Conservation (phyloP, 2,888 invertebrate genomes). For the Lycia hirtaria region DNA sequence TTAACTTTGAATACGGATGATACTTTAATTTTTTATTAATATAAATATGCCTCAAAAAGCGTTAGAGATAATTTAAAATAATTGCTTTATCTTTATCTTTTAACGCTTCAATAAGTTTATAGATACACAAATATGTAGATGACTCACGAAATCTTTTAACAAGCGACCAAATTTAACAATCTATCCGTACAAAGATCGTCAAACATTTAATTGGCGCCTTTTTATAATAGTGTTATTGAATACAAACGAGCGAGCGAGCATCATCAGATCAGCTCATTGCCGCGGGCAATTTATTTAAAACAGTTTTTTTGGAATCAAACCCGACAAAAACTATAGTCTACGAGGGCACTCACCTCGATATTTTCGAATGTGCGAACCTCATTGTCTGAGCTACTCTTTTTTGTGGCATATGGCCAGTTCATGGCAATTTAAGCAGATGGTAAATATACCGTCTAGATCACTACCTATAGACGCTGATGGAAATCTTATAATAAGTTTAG, state of each 20-base stretch:
- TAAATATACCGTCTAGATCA: slow-evolving; percentile 43
- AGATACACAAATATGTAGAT: slow-evolving; percentile 8
- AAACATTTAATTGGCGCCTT: slow-evolving; percentile 33
- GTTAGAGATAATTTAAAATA: not conserved
- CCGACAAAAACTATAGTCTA: slow-evolving; percentile 76
- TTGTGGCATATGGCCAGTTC: slow-evolving; percentile 75
- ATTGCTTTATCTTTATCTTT: not conserved
- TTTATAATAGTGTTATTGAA: slow-evolving; percentile 39
- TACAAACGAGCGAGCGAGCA: slow-evolving; percentile 53
- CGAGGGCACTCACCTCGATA: slow-evolving; percentile 77
- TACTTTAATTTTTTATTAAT: slow-evolving; percentile 1
- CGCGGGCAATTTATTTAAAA: slow-evolving; percentile 65
- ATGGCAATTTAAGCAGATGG: slow-evolving; percentile 63
- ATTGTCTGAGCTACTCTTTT: slow-evolving; percentile 74
- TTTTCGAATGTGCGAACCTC: slow-evolving; percentile 80
- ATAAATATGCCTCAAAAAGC: not conserved
- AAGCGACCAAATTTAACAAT: slow-evolving; percentile 16
- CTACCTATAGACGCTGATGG: slow-evolving; percentile 19
- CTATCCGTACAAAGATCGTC: slow-evolving; percentile 20
- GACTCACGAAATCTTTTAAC: slow-evolving; percentile 16
- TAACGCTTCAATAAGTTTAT: slow-evolving; percentile 1
- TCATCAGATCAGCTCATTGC: slow-evolving; percentile 56
- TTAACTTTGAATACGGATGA: not conserved
- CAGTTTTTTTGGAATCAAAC: slow-evolving; percentile 68
- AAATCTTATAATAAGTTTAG: slow-evolving; percentile 27